Evolutionary conservation across 2,888 invertebrate genomes (phyloP), one percentile per base, ranked within the genome.

Genomic region (Euspilapteryx auroguttella): DNA sequence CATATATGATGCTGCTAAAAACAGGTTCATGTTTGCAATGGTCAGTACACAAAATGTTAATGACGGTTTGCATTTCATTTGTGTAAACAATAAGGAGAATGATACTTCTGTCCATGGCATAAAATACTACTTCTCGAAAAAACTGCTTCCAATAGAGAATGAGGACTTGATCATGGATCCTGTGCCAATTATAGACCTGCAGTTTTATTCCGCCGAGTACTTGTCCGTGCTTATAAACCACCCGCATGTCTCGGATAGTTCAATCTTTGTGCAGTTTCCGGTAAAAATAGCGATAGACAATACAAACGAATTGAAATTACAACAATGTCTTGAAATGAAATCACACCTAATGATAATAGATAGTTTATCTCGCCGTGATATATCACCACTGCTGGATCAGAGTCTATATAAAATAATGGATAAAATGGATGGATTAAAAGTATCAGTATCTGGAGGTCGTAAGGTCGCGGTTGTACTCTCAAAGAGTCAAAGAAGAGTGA

Each of bases 391-490:
- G 26, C 46, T 81, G 22, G 78, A 80, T 32, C 61, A 64, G 23
- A 71, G 75, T 28, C 58, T 71, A 29, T 77, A 79, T 27, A 83
- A 83, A 42, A 61, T 76, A 5, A 58, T 88, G 7, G 87, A 87
- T 34, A 84, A 83, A 41, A 79, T 85, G 73, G 75, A 79, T 38
- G 84, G 83, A 2, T 79, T 79, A 32, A 65, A 78, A 35, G 79
- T 95, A 45, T 87, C 94, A 2, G 94, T 94, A 3, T 93, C 93
- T 24, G 94, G 94, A 1, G 83, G 85, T 30, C 58, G 83, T 33
- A 87, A 89, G 64, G 91, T 95, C 6, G 87, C 92, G 6, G 89
- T 94, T 22, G 83, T 95, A 25, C 68, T 94, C 22, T 87, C 90
- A 10, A 87, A 89, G 40, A 89, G 82, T 42, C 75, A 78, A 29